A percentile compares a stretch with the other conserved stretches of the same genome.
Evolutionary conservation across 2,113 vertebrate species (phyloP).

Genomic region (Misgurnus anguillicaudatus): DNA sequence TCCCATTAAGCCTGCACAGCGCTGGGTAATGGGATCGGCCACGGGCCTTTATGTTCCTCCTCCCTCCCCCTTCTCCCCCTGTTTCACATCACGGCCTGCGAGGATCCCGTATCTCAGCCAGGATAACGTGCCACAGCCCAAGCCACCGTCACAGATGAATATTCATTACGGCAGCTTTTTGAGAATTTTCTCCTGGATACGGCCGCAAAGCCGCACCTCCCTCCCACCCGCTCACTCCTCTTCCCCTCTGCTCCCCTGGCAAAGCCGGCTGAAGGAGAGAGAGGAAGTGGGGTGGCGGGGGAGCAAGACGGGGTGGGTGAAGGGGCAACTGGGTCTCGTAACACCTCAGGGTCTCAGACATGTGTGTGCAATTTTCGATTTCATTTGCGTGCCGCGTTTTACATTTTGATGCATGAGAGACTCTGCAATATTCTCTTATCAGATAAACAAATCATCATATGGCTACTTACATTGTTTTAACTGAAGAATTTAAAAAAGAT

Average conservation of each 20-base stretch:
- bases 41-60: constrained; percentile 59
- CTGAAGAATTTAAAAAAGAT: background rate
- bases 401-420: background rate
- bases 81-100: constrained; percentile 18
- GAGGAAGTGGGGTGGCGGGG: constrained; percentile 49
- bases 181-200: constrained; percentile 55
- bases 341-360: constrained; percentile 47
- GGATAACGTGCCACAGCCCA: constrained; percentile 56
- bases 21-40: constrained; percentile 61
- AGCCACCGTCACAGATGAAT: constrained; percentile 60
- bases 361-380: constrained; percentile 48
- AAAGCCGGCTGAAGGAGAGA: constrained; percentile 35
- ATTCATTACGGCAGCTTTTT: constrained; percentile 59
- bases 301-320: constrained; percentile 48
- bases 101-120: constrained; percentile 51
- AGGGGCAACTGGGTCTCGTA: constrained; percentile 49
- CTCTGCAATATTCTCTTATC: background rate
- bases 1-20: constrained; percentile 60
- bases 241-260: constrained; percentile 42
- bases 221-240: background rate
- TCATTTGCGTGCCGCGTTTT: constrained; percentile 31
- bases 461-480: too few relatives aligned
- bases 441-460: too few relatives aligned
- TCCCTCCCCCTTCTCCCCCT: constrained; percentile 34
- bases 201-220: constrained; percentile 29